A percentile compares a stretch with the other conserved stretches of the same genome.
These are phyloP conservation scores for Rynchops niger DNA, from an alignment of 2,113 vertebrate species.

Conservation along the genomic window DNA sequence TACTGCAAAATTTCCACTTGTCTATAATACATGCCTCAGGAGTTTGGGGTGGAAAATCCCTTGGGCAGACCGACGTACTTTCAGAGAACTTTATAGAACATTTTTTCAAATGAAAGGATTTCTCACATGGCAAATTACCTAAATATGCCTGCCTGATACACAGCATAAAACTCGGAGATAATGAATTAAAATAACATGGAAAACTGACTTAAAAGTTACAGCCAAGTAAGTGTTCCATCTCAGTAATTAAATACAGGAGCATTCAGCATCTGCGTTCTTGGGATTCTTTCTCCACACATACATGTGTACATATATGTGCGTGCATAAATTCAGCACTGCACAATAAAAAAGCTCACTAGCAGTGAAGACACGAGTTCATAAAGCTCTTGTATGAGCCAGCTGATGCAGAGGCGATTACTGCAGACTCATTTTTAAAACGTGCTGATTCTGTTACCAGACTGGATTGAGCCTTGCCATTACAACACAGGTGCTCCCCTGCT, in stretches of 20 bases:
- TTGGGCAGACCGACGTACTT: neutral
- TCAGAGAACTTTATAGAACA: neutral
- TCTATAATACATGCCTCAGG: neutral
- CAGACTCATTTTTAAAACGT: conserved; percentile 37
- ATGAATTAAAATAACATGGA: neutral
- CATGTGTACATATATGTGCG: too few relatives aligned
- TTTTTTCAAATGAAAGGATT: neutral
- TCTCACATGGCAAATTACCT: neutral
- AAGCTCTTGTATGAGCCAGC: neutral
- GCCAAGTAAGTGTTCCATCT: neutral
- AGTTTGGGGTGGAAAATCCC: neutral
- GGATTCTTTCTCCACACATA: neutral
- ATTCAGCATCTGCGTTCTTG: neutral
- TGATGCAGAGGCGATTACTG: neutral
- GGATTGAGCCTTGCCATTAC: conserved; percentile 4
- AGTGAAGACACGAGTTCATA: neutral
- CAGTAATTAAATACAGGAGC: neutral
- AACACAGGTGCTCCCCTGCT: conserved; percentile 52
- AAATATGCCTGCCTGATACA: neutral
- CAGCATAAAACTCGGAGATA: neutral
- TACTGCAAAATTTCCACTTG: neutral
- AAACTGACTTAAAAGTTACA: neutral
- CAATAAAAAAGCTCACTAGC: neutral
- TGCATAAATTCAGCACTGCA: neutral
- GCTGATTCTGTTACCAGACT: conserved; percentile 54